Percentiles rank a stretch among this genome's conserved stretches.
phyloP scores from a whole-genome alignment of 1,140 invertebrate species.

The Drosophila subpulchrella region DNA sequence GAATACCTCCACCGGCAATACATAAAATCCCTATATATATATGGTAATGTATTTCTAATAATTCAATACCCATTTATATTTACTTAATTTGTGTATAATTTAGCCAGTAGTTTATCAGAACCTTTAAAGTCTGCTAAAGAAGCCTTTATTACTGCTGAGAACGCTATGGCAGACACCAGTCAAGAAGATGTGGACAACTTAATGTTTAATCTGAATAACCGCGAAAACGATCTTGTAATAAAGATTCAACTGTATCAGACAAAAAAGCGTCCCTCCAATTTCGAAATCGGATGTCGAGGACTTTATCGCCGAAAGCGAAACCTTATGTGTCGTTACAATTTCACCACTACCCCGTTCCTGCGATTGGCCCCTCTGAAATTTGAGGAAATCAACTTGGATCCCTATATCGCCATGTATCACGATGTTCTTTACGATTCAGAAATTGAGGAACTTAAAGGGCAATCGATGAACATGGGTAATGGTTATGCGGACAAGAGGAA shows the following conservation, averaged over 20 bases:
- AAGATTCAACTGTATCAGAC: not conserved
- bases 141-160: not conserved
- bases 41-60: not conserved
- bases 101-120: not conserved
- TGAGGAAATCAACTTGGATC: conserved; percentile 93
- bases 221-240: conserved; percentile 1
- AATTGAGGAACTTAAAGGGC: conserved; percentile 93
- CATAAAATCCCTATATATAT: not conserved
- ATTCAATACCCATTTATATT: not conserved
- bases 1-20: conserved; percentile 5
- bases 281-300: conserved; percentile 95
- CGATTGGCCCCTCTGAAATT: conserved; percentile 94
- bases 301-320: conserved; percentile 86
- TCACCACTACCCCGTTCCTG: conserved; percentile 90
- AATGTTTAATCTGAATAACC: not conserved
- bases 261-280: conserved; percentile 79
- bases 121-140: not conserved
- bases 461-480: conserved; percentile 91
- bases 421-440: conserved; percentile 94
- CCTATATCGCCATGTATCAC: conserved; percentile 94
- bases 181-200: not conserved
- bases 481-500: conserved; percentile 93
- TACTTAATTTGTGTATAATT: not conserved
- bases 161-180: not conserved
- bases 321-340: conserved; percentile 92